Evolutionary conservation across 2,888 invertebrate genomes (phyloP).

Genomic region (Plusia festucae): DNA sequence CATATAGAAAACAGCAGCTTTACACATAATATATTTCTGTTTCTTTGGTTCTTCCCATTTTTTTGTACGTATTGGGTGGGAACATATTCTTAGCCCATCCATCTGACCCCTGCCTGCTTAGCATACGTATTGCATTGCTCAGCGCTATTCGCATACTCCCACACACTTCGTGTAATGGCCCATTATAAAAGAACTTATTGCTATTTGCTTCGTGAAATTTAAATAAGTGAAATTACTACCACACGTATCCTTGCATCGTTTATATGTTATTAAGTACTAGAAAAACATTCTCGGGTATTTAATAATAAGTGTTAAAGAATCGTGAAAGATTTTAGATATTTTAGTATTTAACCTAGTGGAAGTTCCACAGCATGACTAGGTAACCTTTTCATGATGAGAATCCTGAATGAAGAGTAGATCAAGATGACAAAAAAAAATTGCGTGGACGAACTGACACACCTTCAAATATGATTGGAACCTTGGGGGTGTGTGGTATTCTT

Average conservation of each 20-base stretch:
- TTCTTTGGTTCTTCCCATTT: conserved; percentile 10
- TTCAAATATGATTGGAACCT: no score
- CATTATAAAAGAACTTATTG: conserved; percentile 54
- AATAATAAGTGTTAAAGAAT: no score
- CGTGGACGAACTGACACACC: no score
- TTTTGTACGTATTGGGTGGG: conserved; percentile 23
- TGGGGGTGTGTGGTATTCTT: no score
- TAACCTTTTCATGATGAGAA: no score
- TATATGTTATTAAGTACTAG: no score
- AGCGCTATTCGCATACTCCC: conserved; percentile 65
- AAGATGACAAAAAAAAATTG: no score
- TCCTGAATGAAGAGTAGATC: no score
- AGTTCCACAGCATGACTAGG: no score
- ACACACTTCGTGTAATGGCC: conserved; percentile 54
- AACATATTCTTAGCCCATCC: conserved; percentile 69
- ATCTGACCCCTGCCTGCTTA: conserved; percentile 73
- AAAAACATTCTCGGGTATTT: no score
- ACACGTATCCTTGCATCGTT: conserved; percentile 11
- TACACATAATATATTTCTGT: background rate
- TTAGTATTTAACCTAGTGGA: no score
- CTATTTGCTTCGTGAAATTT: conserved; percentile 42
- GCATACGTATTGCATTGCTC: conserved; percentile 80
- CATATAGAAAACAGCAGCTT: background rate
- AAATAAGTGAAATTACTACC: conserved; percentile 34
- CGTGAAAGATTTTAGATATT: no score